These are phyloP conservation scores for Cosmopolites sordidus DNA, from an alignment of 2,888 invertebrate species.

Conservation along the genomic window DNA sequence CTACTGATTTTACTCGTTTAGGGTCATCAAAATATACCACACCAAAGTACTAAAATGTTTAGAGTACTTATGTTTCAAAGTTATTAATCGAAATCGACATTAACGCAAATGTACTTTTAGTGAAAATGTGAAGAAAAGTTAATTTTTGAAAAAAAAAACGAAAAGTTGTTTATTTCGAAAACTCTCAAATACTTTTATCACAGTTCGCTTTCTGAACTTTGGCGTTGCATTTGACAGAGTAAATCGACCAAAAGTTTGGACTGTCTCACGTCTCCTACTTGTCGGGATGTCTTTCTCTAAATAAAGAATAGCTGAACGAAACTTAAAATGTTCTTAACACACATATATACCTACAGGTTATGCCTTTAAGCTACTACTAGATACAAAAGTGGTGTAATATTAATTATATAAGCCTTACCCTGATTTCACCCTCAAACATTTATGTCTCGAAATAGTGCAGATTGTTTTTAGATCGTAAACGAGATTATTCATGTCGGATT, in stretches of 20 bases:
- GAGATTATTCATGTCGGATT: no score
- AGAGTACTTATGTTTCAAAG: no score
- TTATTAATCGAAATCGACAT: no score
- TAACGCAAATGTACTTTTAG: no score
- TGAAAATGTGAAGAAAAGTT: no score
- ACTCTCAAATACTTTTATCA: slow-evolving; percentile 10
- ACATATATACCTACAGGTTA: no score
- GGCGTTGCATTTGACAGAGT: slow-evolving; percentile 15
- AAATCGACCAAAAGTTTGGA: slow-evolving; percentile 11
- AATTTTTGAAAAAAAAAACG: no score
- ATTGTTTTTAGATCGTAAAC: no score
- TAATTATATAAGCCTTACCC: slow-evolving; percentile 49
- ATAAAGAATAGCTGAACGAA: no score
- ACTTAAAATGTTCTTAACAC: no score
- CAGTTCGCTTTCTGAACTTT: slow-evolving; percentile 17
- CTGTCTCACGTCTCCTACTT: slow-evolving; percentile 9
- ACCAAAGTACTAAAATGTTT: not conserved
- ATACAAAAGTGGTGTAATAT: slow-evolving; percentile 43
- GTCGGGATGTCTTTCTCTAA: slow-evolving; percentile 12
- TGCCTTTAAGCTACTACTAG: slow-evolving; percentile 42
- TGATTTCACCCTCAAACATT: slow-evolving; percentile 45
- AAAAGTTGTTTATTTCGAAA: no score
- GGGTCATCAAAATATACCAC: slow-evolving; percentile 11
- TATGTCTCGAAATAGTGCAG: slow-evolving; percentile 5
- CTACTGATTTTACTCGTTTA: slow-evolving; percentile 22